phyloP scores from a whole-genome alignment of 1,140 invertebrate genomes.

The Eupristina koningsbergeri region DNA sequence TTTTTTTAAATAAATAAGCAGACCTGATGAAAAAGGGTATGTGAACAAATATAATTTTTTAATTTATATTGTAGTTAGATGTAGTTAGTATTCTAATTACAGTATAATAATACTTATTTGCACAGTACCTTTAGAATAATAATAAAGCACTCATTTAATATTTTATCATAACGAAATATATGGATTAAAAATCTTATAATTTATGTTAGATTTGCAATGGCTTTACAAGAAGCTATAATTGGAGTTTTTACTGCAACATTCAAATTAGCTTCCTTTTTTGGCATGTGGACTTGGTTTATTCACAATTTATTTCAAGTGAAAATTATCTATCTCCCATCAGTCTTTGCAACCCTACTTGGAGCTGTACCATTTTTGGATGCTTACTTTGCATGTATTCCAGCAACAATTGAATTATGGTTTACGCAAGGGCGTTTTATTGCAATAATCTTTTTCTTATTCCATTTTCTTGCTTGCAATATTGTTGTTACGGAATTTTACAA shows the following conservation, averaged over 20 bases:
- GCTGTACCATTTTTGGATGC: conserved; percentile 95
- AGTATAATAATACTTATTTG: conserved; percentile 27
- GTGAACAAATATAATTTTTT: conserved; percentile 39
- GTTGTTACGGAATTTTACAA: conserved; percentile 96
- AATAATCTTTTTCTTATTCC: conserved; percentile 84
- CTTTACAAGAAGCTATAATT: conserved; percentile 82
- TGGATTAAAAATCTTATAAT: background rate
- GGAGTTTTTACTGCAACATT: conserved; percentile 94
- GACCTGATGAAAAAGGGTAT: conserved; percentile 58
- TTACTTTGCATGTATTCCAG: conserved; percentile 95
- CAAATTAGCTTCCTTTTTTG: conserved; percentile 97
- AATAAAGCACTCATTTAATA: background rate
- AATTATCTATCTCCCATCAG: conserved; percentile 96
- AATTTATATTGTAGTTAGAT: conserved; percentile 36
- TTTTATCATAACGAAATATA: background rate
- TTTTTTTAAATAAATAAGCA: conserved; percentile 51
- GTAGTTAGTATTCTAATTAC: conserved; percentile 35
- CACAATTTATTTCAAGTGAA: conserved; percentile 96
- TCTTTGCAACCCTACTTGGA: conserved; percentile 91
- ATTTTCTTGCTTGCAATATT: conserved; percentile 91
- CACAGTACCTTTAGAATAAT: background rate
- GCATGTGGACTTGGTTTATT: conserved; percentile 97
- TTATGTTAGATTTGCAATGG: conserved; percentile 80
- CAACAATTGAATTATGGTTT: conserved; percentile 94
- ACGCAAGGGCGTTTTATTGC: conserved; percentile 84